Evolutionary conservation across 2,888 invertebrate species (phyloP), one percentile per base, ranked within the genome.

Genomic region (Hirtodrosophila duncani): DNA sequence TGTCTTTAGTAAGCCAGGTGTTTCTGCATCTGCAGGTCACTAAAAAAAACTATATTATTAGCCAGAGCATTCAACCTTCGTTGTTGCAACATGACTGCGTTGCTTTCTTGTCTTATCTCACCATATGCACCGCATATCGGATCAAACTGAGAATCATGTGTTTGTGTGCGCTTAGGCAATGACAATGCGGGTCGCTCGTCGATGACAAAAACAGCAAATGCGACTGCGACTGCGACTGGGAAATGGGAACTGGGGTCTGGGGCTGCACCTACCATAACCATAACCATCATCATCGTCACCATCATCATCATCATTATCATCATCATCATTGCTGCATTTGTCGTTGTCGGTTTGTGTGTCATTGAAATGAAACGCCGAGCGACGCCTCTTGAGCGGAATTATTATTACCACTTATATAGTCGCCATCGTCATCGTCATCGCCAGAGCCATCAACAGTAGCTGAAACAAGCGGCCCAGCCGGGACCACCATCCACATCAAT

Each of bases 381-480:
- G 81, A 83, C 83, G 83, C 82, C 83, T 83, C 83, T 81, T 79
- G 72, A 83, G 67, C 81, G 67, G 77, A 77, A 81, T 83, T 83
- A 81, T 83, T 83, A 83, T 82, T 83, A 67, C 82, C 82, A 82
- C 81, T 83, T 81, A 74, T 67, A 67, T 63, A 75, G 63, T 60
- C 71, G 57, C 48, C 39, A 41, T 56, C 39, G 21, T 27, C 38
- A 56, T 38, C 34, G 27, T 26, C 43, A 18, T 18, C 30, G 21
- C 18, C 36, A 39, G 51, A 44, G 10, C 13, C 39, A 42, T 21
- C 44, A 49, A 5, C 8, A 42, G 14, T 55, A 49, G 60, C 64
- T n/a, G n/a, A n/a, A n/a, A n/a, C 55, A 44, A 23, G 23, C 27
- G 31, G 20, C 11, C 13, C 34, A 20, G 8, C n/a, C 17, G 11